Base-by-base conservation (phyloP, 2,113 vertebrate species). In the Ursus arctos region DNA sequence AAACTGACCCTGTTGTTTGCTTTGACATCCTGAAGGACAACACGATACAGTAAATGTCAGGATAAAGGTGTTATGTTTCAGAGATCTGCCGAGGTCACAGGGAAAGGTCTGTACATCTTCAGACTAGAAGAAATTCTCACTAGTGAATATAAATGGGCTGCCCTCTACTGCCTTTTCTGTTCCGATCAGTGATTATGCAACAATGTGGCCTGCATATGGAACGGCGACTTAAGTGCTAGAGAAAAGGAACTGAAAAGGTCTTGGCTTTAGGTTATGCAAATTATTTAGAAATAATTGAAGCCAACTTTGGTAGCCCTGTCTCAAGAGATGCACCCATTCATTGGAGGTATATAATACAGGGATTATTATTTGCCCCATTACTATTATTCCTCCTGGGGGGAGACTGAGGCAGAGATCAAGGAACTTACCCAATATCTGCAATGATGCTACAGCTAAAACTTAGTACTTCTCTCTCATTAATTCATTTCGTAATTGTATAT, bases 101-200 rank as follows among this genome's bases (percentile, higher is more conserved):
- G n/a, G 67, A 81, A 88, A 94, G 47, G 36, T 43, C 69, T 51
- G 33, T 40, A 33, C 79, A 67, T 93, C 18, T 40, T 92, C 22
- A 10, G 71, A 95, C 69, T 19, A 49, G 69, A 77, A 79, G 88
- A 88, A 43, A 86, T 69, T 94, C 88, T 96, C 43, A 12, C 85
- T 63, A 22, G 65, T 96, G 93, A 88, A 86, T 97, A 88, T 59
- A 61, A 95, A 96, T 77, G 57, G 69, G 22, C 80, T 96, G 94
- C 91, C 40, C 90, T 91, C 40, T 77, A 51, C 31, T 90, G 84
- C 77, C 33, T 81, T 43, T 65, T 26, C 0, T 57, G n/a, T 82
- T 92, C 94, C 88, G 74, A 28, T 77, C 21, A 14, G 33, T 72
- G 92, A 93, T 85, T 94, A 94, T 74, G 26, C 9, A 82, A 7